A percentile compares a stretch with the other conserved stretches of the same genome.
Evolutionary conservation across 2,113 vertebrate genomes (phyloP).

Genomic region (Litocranius walleri): DNA sequence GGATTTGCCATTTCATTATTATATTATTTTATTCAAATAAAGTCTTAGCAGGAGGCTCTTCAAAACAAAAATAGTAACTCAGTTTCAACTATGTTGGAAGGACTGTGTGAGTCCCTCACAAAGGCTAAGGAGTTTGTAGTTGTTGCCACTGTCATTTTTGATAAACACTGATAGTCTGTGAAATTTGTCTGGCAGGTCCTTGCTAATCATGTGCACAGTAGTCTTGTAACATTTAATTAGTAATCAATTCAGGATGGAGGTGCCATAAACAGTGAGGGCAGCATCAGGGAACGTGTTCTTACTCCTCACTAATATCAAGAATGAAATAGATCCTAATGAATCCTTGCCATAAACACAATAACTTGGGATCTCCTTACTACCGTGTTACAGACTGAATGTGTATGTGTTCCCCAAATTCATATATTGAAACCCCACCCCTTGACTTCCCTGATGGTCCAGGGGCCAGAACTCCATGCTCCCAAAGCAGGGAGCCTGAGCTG

Average conservation of each 20-base stretch:
- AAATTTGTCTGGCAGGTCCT: neutral
- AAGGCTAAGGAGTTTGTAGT: neutral
- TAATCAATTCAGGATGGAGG: neutral
- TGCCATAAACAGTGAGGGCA: neutral
- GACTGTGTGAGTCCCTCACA: neutral
- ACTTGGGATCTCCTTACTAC: neutral
- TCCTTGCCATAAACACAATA: neutral
- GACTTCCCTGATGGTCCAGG: too few species aligned
- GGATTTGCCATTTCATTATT: neutral
- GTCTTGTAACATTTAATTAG: neutral
- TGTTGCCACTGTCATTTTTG: neutral
- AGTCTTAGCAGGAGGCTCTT: neutral
- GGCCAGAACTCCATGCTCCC: too few species aligned
- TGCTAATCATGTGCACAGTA: neutral
- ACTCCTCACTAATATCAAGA: neutral
- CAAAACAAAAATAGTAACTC: neutral
- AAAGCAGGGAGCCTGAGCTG: too few species aligned
- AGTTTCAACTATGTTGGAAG: neutral
- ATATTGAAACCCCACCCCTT: neutral
- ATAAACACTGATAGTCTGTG: neutral
- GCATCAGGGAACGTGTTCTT: neutral
- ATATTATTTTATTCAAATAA: neutral
- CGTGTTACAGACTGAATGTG: neutral
- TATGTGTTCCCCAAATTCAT: neutral
- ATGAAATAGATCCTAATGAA: neutral